These are phyloP conservation scores for Mactra quadrangularis DNA, from an alignment of 1,140 invertebrate genomes.

Conservation along the genomic window DNA sequence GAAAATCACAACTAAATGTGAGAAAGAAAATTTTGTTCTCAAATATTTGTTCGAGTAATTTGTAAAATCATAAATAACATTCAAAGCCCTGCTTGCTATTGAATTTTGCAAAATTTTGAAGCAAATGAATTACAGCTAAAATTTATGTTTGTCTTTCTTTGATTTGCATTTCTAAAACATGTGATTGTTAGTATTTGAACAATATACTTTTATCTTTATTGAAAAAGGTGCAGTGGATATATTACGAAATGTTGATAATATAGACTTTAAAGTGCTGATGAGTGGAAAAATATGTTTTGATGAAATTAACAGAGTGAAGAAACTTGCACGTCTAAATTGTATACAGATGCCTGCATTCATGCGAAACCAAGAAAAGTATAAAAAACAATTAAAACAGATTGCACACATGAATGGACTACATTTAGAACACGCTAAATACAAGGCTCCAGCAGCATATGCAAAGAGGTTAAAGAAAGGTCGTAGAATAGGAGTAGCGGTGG, in stretches of 20 bases:
- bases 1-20: too few relatives aligned
- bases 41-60: too few relatives aligned
- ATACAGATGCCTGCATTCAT: constrained; percentile 80
- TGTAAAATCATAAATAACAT: too few relatives aligned
- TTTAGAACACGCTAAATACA: constrained; percentile 64
- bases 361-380: constrained; percentile 79
- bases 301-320: constrained; percentile 78
- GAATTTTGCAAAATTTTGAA: too few relatives aligned
- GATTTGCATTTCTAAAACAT: too few relatives aligned
- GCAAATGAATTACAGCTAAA: too few relatives aligned
- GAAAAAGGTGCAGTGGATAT: constrained; percentile 81
- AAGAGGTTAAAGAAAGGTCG: constrained; percentile 67
- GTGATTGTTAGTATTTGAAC: too few relatives aligned
- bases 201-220: too few relatives aligned
- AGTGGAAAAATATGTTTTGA: constrained; percentile 82
- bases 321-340: constrained; percentile 77
- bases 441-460: constrained; percentile 69
- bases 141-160: too few relatives aligned
- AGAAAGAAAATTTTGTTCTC: too few relatives aligned
- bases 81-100: too few relatives aligned
- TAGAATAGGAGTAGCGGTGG: constrained; percentile 61
- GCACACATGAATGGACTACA: constrained; percentile 78
- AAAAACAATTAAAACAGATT: constrained; percentile 77
- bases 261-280: constrained; percentile 81
- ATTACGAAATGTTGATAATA: constrained; percentile 80